Conservation (phyloP, 30 jellyfish, hydroid and myxozoan genomes). For the Cassiopea xamachana region DNA sequence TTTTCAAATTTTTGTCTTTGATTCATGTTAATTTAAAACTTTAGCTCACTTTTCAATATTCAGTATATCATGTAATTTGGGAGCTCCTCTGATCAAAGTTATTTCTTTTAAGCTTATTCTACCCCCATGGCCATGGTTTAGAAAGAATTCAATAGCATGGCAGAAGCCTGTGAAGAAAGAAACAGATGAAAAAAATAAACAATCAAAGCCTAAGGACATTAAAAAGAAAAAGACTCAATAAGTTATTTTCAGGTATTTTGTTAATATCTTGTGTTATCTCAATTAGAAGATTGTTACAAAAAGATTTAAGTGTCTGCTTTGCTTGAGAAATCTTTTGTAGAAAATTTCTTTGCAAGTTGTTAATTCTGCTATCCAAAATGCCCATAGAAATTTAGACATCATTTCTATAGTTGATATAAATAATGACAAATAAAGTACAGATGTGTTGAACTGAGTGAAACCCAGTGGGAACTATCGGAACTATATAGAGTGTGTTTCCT, state of each 20-base stretch:
- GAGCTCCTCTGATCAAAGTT: not conserved
- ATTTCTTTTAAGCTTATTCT: slow-evolving; percentile 72
- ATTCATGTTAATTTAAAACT: no score
- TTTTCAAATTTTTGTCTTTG: no score
- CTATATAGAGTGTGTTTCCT: no score
- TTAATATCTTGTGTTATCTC: not conserved
- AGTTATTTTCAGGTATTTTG: slow-evolving; percentile 6
- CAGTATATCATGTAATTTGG: no score
- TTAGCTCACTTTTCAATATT: no score
- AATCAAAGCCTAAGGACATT: slow-evolving; percentile 49
- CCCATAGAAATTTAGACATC: no score
- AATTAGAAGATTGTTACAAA: not conserved
- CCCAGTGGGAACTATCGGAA: no score
- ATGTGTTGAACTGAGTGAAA: no score
- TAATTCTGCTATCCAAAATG: not conserved
- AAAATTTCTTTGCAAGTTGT: no score
- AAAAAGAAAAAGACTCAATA: slow-evolving; percentile 63
- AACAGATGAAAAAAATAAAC: slow-evolving; percentile 50
- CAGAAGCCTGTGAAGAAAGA: slow-evolving; percentile 69
- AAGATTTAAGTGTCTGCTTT: not conserved
- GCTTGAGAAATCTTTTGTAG: not conserved
- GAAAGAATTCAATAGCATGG: slow-evolving; percentile 91
- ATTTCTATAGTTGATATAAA: no score
- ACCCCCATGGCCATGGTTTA: slow-evolving; percentile 98
- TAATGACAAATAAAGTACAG: no score